Conservation (phyloP, 2,113 vertebrate species). For the Parotia lawesii region DNA sequence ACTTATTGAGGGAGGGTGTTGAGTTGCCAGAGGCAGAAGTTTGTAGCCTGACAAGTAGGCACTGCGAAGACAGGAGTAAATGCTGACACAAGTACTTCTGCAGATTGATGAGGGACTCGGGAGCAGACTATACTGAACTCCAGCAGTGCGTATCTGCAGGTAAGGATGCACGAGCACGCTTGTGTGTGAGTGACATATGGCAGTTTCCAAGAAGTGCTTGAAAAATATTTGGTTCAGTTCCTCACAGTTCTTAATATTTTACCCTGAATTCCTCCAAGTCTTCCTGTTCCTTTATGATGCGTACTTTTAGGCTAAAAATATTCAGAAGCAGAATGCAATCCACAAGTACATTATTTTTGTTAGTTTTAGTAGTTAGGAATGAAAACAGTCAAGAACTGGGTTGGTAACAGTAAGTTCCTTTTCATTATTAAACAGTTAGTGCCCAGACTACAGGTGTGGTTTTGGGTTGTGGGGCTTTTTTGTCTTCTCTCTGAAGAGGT, state of each 20-base stretch:
- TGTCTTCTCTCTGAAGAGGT: background rate
- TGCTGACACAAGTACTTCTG: background rate
- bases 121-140: background rate
- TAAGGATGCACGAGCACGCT: rapidly evolving
- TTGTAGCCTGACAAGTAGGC: background rate
- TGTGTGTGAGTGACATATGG: rapidly evolving
- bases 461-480: background rate
- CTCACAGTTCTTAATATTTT: background rate
- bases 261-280: background rate
- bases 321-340: background rate
- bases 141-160: background rate
- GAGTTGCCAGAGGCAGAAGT: background rate
- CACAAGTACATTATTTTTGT: background rate
- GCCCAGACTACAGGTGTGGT: background rate
- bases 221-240: background rate
- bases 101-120: background rate
- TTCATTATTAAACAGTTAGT: background rate
- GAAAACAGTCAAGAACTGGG: background rate
- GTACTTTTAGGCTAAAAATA: background rate
- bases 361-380: background rate
- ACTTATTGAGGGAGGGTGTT: background rate
- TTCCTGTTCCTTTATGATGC: background rate
- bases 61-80: background rate
- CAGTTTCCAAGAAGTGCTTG: background rate
- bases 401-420: conserved; percentile 3